Percentiles rank a stretch among this genome's conserved stretches.
Conservation (phyloP, 2,888 invertebrate species). For the Arge pagana region DNA sequence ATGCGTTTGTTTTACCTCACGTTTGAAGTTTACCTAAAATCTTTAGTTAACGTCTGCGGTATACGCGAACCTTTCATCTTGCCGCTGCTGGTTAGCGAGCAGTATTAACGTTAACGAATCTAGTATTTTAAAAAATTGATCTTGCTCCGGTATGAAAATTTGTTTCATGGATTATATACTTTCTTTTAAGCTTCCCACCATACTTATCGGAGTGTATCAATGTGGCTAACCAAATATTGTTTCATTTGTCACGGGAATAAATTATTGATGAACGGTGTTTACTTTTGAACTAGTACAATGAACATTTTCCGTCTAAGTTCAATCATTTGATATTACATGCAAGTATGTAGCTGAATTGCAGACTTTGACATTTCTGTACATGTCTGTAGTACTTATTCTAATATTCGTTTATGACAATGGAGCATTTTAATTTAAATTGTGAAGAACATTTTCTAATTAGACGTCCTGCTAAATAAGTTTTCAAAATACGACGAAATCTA, state of each 20-base stretch:
- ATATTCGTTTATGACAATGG: not conserved
- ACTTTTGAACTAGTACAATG: slow-evolving; percentile 1
- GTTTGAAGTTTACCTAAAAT: not conserved
- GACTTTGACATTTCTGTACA: slow-evolving; percentile 12
- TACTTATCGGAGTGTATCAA: slow-evolving; percentile 1
- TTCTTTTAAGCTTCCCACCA: not conserved
- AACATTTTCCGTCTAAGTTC: too few relatives aligned
- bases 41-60: slow-evolving; percentile 4
- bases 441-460: not conserved
- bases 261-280: slow-evolving; percentile 4
- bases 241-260: too few relatives aligned
- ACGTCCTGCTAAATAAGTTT: not conserved
- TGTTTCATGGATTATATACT: slow-evolving; percentile 6
- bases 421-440: not conserved
- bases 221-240: slow-evolving; percentile 12
- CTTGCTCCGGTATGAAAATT: slow-evolving; percentile 1
- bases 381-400: slow-evolving; percentile 6
- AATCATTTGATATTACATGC: slow-evolving; percentile 4
- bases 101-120: slow-evolving; percentile 31
- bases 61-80: slow-evolving; percentile 21
- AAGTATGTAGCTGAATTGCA: slow-evolving; percentile 12
- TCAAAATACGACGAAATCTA: not conserved
- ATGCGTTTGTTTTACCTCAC: not conserved
- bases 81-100: slow-evolving; percentile 33
- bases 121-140: slow-evolving; percentile 10